Conservation (phyloP, 2,888 invertebrate species). For the Meiosimyza platycephala region DNA sequence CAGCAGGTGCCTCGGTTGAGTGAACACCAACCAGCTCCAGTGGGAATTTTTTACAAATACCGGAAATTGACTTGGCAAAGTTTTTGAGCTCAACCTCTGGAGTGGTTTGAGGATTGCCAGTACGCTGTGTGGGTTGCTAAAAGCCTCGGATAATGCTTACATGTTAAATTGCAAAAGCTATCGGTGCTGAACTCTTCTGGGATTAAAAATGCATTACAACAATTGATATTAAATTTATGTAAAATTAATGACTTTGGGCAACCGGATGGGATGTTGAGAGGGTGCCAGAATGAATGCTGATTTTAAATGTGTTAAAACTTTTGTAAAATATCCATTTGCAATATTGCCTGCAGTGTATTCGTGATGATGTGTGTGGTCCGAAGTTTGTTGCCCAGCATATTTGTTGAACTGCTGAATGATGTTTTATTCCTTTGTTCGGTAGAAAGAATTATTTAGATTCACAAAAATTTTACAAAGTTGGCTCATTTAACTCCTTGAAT, state of each 20-base stretch:
- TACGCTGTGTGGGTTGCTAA: not conserved
- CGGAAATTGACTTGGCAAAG: constrained; percentile 43
- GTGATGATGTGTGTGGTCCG: too few species aligned
- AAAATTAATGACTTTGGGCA: not conserved
- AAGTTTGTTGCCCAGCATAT: too few species aligned
- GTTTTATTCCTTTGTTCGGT: too few species aligned
- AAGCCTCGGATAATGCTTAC: constrained; percentile 11
- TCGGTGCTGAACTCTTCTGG: constrained; percentile 10
- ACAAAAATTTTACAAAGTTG: too few species aligned
- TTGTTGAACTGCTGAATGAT: too few species aligned
- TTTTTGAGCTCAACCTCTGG: not conserved
- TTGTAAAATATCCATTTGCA: too few species aligned
- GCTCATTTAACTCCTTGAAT: too few species aligned
- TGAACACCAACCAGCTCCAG: constrained; percentile 19
- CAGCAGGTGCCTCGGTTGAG: constrained; percentile 17
- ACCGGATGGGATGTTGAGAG: not conserved
- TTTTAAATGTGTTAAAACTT: not conserved
- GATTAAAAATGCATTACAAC: constrained; percentile 29
- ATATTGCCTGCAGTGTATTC: too few species aligned
- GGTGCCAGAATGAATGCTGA: not conserved
- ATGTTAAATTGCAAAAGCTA: constrained; percentile 16
- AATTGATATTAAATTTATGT: constrained; percentile 21
- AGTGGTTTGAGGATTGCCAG: not conserved
- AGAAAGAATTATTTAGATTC: too few species aligned
- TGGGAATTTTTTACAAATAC: constrained; percentile 43